Percentiles rank a stretch among this genome's conserved stretches.
These are phyloP conservation scores for Synaphobranchus kaupii DNA, from an alignment of 2,797 vertebrate genomes.

Conservation along the genomic window DNA sequence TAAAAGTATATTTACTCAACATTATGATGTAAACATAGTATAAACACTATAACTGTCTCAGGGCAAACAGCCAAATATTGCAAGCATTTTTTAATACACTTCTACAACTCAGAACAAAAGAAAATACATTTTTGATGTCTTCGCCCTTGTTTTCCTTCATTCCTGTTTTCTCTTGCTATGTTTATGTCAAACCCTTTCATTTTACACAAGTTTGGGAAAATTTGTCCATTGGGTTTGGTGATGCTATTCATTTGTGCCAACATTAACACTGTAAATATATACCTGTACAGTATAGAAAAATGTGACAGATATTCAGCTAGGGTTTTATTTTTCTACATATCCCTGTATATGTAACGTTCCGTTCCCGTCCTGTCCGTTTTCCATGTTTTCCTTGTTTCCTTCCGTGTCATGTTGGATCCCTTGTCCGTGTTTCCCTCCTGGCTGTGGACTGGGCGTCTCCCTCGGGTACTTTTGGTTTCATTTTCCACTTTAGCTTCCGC, in stretches of 20 bases:
- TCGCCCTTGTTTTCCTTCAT: not conserved
- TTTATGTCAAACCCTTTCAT: not conserved
- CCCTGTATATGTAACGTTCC: too few relatives aligned
- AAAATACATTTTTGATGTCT: not conserved
- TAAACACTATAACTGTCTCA: not conserved
- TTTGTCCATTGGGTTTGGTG: not conserved
- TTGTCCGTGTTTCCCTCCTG: too few relatives aligned
- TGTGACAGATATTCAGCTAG: not conserved
- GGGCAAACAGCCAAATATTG: not conserved
- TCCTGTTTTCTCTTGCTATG: not conserved
- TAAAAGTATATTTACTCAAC: slow-evolving; percentile 15
- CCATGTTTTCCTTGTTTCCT: too few relatives aligned
- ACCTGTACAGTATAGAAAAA: not conserved
- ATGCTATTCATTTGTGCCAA: not conserved
- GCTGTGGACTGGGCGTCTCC: too few relatives aligned
- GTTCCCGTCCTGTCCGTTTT: too few relatives aligned
- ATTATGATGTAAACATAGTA: not conserved
- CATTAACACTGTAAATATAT: not conserved
- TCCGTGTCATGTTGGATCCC: too few relatives aligned
- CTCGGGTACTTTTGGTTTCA: too few relatives aligned
- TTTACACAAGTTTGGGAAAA: not conserved
- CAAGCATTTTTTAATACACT: not conserved
- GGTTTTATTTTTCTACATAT: not conserved
- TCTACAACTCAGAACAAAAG: not conserved
- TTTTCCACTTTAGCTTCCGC: too few relatives aligned